Conservation (phyloP, 1,140 invertebrate genomes). For the Aphaenogaster ashmeadi region DNA sequence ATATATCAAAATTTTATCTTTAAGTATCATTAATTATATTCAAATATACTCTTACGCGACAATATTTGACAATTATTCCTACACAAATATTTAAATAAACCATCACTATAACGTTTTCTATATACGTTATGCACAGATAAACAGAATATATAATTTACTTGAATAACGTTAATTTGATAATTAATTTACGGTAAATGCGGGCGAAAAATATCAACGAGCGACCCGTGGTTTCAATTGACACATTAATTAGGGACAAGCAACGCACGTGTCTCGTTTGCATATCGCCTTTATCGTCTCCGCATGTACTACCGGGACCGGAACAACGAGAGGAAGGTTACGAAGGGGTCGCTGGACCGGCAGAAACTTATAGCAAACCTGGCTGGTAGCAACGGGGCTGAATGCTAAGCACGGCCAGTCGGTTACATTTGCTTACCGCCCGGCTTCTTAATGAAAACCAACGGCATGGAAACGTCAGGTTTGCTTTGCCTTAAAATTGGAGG, state of each 20-base stretch:
- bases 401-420: constrained; percentile 76
- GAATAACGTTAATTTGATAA: constrained; percentile 23
- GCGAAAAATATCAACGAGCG: constrained; percentile 41
- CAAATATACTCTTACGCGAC: not conserved
- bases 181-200: not conserved
- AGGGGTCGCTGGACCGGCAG: constrained; percentile 59
- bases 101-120: not conserved
- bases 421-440: constrained; percentile 72
- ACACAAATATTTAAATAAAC: no score
- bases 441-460: constrained; percentile 78
- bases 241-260: constrained; percentile 52
- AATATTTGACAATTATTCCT: not conserved
- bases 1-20: not conserved
- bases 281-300: constrained; percentile 59
- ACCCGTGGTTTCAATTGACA: constrained; percentile 38
- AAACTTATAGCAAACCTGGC: constrained; percentile 64
- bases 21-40: not conserved
- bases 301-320: constrained; percentile 29
- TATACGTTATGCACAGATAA: not conserved
- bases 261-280: constrained; percentile 57
- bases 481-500: constrained; percentile 76
- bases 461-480: constrained; percentile 76
- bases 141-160: not conserved
- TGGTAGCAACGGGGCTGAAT: constrained; percentile 65
- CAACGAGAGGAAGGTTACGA: constrained; percentile 53